phyloP scores from a whole-genome alignment of 2,888 invertebrate species.

The Tiliacea citrago region DNA sequence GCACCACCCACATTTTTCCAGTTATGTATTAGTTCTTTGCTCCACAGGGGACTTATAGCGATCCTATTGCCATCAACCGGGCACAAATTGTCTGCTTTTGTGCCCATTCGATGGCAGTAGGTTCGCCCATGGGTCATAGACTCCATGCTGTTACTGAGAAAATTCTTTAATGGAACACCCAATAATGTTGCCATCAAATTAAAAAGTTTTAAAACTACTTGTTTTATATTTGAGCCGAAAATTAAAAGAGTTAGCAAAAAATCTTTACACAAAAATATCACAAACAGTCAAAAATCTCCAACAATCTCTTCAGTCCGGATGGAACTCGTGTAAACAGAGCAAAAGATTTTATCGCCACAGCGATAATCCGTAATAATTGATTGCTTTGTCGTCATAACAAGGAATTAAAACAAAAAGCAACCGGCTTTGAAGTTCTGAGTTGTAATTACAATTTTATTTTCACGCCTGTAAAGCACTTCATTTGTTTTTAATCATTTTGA shows the following conservation, averaged over 20 bases:
- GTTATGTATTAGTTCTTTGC: no score
- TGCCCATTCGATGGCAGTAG: no score
- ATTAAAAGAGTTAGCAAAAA: neutral
- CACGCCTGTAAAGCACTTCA: neutral
- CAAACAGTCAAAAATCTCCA: neutral
- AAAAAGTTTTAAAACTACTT: neutral
- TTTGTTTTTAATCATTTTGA: constrained; percentile 21
- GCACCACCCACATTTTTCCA: no score
- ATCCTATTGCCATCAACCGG: no score
- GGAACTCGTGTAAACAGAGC: constrained; percentile 1
- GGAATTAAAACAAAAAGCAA: constrained; percentile 25
- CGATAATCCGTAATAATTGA: constrained; percentile 54
- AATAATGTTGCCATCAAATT: neutral
- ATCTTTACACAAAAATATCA: neutral
- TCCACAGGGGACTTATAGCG: no score
- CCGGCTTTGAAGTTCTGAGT: constrained; percentile 16
- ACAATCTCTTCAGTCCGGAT: neutral
- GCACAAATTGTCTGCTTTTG: no score
- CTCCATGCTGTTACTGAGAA: no score
- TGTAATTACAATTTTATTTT: constrained; percentile 21
- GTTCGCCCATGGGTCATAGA: no score
- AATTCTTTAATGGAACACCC: no score
- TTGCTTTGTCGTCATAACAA: constrained; percentile 45
- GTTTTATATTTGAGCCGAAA: neutral
- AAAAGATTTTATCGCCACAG: constrained; percentile 30